Base-by-base conservation (phyloP, 2,888 invertebrate species). In the Cosmia pyralina region DNA sequence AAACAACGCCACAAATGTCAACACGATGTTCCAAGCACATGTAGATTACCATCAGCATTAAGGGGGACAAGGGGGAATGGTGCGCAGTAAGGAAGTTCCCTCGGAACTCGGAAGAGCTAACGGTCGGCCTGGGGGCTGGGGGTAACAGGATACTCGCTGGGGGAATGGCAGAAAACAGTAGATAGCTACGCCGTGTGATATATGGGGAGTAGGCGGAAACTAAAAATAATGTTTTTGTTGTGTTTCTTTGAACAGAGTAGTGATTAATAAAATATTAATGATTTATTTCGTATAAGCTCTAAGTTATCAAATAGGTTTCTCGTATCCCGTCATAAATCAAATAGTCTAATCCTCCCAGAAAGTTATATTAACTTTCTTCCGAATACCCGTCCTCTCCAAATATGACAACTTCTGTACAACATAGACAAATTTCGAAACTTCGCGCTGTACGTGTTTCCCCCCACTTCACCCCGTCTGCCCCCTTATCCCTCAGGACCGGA, bases 401-500 rank as follows among this genome's bases (percentile, higher is more conserved):
- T 73, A 80, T 72, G 68, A 67, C 69, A 74, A 77, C 63, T 79
- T 84, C 77, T 84, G 70, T 71, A 72, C 75, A 80, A 78, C 68
- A 81, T 66, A 84, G 63, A 78, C 52, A 65, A 53, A 82, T 69
- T 87, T 71, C 48, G 52, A 77, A 87, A 87, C 67, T 84, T 81
- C 63, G 48, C 69, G 60, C 64, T 63, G 81, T 77, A 79, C 73
- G 70, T 73, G 73, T 75, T 69, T 70, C 76, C 71, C 82, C n/a
- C 77, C 85, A 77, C 79, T 83, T 76, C 76, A 67, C 75, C 82
- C 78, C 81, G 71, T 67, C 74, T 78, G 63, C 75, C 87, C 85
- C 85, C 81, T 83, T 84, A 87, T 90, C 89, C 90, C 88, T 76
- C 77, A 88, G 89, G 88, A 89, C 86, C 86, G 80, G 86, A 85